Conservation (phyloP, 2,888 invertebrate species). For the Diarsia dahlii region DNA sequence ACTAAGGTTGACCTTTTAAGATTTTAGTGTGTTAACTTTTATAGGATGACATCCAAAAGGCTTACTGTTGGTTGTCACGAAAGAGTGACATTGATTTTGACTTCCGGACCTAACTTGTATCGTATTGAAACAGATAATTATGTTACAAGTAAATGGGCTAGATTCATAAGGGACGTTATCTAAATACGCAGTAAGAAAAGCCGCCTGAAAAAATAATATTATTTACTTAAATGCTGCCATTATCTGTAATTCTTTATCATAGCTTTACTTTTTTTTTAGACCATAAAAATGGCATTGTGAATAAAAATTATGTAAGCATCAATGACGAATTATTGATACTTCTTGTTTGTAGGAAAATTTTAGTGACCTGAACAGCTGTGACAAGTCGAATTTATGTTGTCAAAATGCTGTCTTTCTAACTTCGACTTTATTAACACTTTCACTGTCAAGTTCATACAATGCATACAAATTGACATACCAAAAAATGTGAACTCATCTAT, state of each 20-base stretch:
- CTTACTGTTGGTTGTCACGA: neutral
- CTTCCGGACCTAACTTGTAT: neutral
- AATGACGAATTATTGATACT: neutral
- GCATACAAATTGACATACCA: no score
- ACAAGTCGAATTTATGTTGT: neutral
- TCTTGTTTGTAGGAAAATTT: neutral
- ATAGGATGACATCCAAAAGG: conserved; percentile 3
- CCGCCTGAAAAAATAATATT: neutral
- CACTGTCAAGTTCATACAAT: no score
- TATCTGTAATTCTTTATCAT: neutral
- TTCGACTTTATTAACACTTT: no score
- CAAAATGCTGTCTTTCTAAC: neutral
- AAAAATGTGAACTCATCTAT: no score
- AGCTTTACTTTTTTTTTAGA: neutral
- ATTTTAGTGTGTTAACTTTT: neutral
- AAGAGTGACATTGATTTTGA: neutral
- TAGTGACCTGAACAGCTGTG: neutral
- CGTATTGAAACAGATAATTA: neutral
- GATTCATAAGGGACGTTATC: neutral
- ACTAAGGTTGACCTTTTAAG: neutral
- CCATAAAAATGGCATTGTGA: no score
- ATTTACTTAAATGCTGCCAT: neutral
- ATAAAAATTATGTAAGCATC: no score
- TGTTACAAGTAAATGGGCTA: neutral
- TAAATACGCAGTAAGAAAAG: neutral